Evolutionary conservation across 2,888 invertebrate genomes (phyloP).

Genomic region (Coecobrya sp.): DNA sequence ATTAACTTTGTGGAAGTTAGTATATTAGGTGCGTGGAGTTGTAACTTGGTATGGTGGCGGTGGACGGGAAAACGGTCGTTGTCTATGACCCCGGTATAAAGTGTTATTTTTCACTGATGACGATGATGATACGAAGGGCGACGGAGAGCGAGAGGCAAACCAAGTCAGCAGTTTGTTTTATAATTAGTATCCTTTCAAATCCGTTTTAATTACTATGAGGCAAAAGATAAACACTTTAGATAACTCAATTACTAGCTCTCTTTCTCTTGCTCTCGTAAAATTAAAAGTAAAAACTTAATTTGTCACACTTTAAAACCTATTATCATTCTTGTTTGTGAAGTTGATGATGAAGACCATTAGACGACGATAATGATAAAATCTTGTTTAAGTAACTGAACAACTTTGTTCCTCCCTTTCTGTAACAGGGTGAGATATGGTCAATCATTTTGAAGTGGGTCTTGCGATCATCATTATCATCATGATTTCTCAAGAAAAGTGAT

Average conservation of each 20-base stretch:
- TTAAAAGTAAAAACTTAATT: conserved; percentile 61
- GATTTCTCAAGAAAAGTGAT: too few species aligned
- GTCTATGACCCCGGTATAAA: conserved; percentile 11
- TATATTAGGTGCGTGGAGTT: not conserved
- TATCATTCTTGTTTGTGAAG: conserved; percentile 18
- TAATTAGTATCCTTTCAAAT: conserved; percentile 39
- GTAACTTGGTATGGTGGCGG: not conserved
- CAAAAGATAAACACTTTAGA: conserved; percentile 53
- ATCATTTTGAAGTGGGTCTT: too few species aligned
- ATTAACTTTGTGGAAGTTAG: conserved; percentile 21
- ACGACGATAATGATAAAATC: not conserved
- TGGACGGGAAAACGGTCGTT: not conserved
- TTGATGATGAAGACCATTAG: conserved; percentile 8
- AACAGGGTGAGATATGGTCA: too few species aligned
- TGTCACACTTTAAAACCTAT: conserved; percentile 63
- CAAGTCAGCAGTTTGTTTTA: conserved; percentile 28
- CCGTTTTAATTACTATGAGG: conserved; percentile 31
- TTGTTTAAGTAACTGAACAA: not conserved
- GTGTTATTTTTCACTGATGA: not conserved
- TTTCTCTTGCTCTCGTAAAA: not conserved
- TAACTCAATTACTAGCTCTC: conserved; percentile 41
- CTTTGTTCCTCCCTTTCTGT: not conserved
- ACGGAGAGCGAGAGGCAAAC: not conserved
- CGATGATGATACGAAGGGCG: not conserved
- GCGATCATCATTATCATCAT: not conserved